Evolutionary conservation across 2,113 vertebrate species (phyloP), one percentile per base, ranked within the genome.

Genomic region (Galeopterus variegatus): DNA sequence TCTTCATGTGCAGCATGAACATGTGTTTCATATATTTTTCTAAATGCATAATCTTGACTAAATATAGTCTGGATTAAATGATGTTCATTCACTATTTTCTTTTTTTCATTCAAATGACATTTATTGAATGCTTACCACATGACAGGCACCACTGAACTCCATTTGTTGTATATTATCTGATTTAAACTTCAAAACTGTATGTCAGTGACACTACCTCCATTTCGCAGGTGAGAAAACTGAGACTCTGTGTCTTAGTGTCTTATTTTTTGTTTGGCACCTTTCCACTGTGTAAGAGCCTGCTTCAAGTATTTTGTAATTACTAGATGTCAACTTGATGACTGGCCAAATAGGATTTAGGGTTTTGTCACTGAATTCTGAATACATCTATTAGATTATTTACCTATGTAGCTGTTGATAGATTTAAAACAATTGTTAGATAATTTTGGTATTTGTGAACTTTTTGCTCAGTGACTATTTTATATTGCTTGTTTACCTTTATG

Each of bases 321-420:
- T 70, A 75, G 69, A 82, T 80, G 69, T 84, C 79, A 88, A 88
- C 58, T 80, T 95, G 65, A 91, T 33, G 82, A 56, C 41, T 95
- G 95, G 83, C 83, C 82, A 94, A 72, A 76, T 52, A 90, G 28
- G 48, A 86, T 94, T 73, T 95, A 86, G 36, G 45, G 79, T 70
- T 90, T 94, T 88, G 19, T 91, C 64, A 36, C 65, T 89, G 67
- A 93, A 79, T 96, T 97, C 58, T 84, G 58, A 92, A 87, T 94
- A 75, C 23, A 75, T 89, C 60, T 96, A 9, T 90, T 70, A 92
- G 80, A 89, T 92, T 96, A 92, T 65, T 45, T 97, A 54, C 95
- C 24, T 93, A 28, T 64, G 26, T 15, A 84, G 60, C 67, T 85
- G 33, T 95, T 86, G 50, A 81, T 41, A 89, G 65, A 91, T 67